These are phyloP conservation scores for Varroa destructor DNA, from an alignment of 1,140 invertebrate genomes.

Conservation along the genomic window DNA sequence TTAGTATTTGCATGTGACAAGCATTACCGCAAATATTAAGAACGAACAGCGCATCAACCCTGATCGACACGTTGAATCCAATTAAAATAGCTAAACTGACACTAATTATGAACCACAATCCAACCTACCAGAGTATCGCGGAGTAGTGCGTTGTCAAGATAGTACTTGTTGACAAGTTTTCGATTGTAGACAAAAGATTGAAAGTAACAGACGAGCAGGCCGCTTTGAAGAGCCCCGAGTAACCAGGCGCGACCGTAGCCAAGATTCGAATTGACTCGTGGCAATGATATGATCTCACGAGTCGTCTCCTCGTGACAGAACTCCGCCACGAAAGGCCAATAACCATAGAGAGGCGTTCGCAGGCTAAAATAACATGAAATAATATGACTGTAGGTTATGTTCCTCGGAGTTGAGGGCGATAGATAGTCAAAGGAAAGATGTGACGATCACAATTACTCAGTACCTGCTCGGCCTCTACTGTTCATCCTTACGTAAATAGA, in stretches of 20 bases:
- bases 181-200: conserved; percentile 27
- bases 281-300: conserved; percentile 17
- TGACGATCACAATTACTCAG: too few relatives aligned
- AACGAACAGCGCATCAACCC: too few relatives aligned
- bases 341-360: conserved; percentile 9
- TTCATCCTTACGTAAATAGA: too few relatives aligned
- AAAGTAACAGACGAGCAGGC: conserved; percentile 23
- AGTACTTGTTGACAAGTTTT: conserved; percentile 20
- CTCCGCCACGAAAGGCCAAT: conserved; percentile 24
- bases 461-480: too few relatives aligned
- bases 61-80: too few relatives aligned
- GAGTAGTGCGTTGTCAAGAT: conserved; percentile 14
- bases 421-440: too few relatives aligned
- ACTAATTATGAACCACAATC: not conserved
- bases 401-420: too few relatives aligned
- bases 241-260: conserved; percentile 14
- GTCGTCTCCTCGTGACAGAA: conserved; percentile 20
- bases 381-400: too few relatives aligned
- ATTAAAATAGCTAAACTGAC: too few relatives aligned
- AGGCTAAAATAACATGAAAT: not conserved
- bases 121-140: conserved; percentile 15
- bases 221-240: conserved; percentile 19
- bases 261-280: conserved; percentile 11
- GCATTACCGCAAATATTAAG: too few relatives aligned
- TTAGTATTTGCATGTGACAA: too few relatives aligned